Evolutionary conservation across 2,888 invertebrate genomes (phyloP).

Genomic region (Myopa tessellatipennis): DNA sequence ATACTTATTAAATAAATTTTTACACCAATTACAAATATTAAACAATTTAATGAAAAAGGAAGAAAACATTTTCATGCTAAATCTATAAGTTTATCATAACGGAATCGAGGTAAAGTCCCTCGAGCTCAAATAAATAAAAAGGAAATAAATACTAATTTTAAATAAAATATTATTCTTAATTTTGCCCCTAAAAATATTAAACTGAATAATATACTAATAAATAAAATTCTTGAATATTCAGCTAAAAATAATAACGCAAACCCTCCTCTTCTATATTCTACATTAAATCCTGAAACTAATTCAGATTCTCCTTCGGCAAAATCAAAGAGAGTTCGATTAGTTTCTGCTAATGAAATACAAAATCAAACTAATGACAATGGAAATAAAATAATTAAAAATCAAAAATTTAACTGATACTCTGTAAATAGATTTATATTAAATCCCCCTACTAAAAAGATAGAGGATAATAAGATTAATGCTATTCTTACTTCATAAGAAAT

Average conservation of each 20-base stretch:
- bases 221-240: no score
- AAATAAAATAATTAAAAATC: constrained; percentile 75
- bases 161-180: constrained; percentile 68
- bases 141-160: constrained; percentile 71
- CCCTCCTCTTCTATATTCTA: constrained; percentile 75
- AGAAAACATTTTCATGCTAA: constrained; percentile 56
- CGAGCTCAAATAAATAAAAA: constrained; percentile 77
- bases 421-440: constrained; percentile 75
- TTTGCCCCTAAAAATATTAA: no score
- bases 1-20: no score
- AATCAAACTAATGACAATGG: constrained; percentile 72
- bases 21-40: no score
- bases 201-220: no score
- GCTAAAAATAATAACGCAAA: no score
- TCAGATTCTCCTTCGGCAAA: constrained; percentile 84
- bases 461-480: no score
- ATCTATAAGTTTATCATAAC: constrained; percentile 81
- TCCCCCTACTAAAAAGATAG: constrained; percentile 45
- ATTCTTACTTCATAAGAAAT: no score
- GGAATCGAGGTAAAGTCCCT: constrained; percentile 77
- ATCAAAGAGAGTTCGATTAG: constrained; percentile 73
- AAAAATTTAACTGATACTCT: constrained; percentile 63
- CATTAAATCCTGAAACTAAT: constrained; percentile 83
- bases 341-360: constrained; percentile 66
- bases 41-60: no score